Conservation (phyloP, 2,888 invertebrate genomes). For the Pyralis farinalis region DNA sequence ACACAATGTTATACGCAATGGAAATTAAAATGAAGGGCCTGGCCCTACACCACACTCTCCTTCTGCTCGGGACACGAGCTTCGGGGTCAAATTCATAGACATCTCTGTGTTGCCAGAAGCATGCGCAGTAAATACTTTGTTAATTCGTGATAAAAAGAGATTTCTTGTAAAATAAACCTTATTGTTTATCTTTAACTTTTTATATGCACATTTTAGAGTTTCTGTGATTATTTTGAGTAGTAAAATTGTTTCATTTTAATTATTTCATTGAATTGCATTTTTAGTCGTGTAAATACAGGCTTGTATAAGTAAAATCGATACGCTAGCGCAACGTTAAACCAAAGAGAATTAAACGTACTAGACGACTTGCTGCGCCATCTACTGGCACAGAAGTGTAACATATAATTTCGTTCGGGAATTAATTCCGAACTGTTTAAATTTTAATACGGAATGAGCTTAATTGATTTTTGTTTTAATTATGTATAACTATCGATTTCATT, state of each 20-base stretch:
- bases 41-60: slow-evolving; percentile 76
- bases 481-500: too few relatives aligned
- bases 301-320: slow-evolving; percentile 65
- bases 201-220: not conserved
- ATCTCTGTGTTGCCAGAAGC: slow-evolving; percentile 63
- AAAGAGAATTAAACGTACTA: slow-evolving; percentile 41
- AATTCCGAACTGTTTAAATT: not conserved
- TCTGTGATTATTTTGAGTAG: slow-evolving; percentile 1
- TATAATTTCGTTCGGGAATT: slow-evolving; percentile 8
- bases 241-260: slow-evolving; percentile 7
- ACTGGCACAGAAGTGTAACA: slow-evolving; percentile 5
- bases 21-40: slow-evolving; percentile 75
- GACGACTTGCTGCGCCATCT: slow-evolving; percentile 55
- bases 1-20: slow-evolving; percentile 66
- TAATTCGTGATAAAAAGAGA: slow-evolving; percentile 5
- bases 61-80: slow-evolving; percentile 78
- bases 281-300: slow-evolving; percentile 55
- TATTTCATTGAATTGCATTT: slow-evolving; percentile 33
- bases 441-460: not conserved
- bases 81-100: slow-evolving; percentile 82
- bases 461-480: too few relatives aligned
- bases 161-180: not conserved
- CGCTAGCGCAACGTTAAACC: slow-evolving; percentile 69
- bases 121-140: slow-evolving; percentile 13
- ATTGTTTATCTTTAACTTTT: not conserved